Evolutionary conservation across 64 coral and sea anemone genomes (phyloP).

Genomic region (Porites australiensis): DNA sequence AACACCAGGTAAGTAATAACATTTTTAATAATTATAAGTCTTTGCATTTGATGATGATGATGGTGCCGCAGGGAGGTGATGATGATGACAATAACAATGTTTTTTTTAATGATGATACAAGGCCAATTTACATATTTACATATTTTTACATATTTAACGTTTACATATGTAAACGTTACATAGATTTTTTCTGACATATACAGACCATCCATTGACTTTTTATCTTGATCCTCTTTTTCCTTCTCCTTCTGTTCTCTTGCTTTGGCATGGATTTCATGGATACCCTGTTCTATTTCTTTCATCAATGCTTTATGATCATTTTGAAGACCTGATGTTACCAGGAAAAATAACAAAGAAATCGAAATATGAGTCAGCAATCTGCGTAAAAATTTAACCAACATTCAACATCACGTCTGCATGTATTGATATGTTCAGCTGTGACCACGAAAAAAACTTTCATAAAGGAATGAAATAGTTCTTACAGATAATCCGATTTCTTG

Average conservation of each 20-base stretch:
- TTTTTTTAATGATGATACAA: too few relatives aligned
- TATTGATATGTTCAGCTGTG: not conserved
- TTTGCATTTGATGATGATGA: too few relatives aligned
- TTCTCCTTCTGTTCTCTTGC: conserved; percentile 73
- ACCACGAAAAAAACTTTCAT: not conserved
- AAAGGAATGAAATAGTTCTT: conserved; percentile 29
- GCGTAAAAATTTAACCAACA: too few relatives aligned
- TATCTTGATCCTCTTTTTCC: conserved; percentile 39
- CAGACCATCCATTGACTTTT: conserved; percentile 60
- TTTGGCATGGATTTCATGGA: conserved; percentile 84
- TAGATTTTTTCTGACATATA: not conserved
- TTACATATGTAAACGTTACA: too few relatives aligned
- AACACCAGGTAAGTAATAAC: not conserved
- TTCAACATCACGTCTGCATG: too few relatives aligned
- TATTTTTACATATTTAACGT: too few relatives aligned
- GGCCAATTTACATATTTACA: too few relatives aligned
- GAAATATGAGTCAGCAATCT: conserved; percentile 33
- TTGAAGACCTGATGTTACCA: conserved; percentile 73
- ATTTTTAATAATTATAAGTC: too few relatives aligned
- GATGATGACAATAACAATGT: too few relatives aligned
- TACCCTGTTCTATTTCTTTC: conserved; percentile 95
- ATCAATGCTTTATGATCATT: conserved; percentile 98
- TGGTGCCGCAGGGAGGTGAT: too few relatives aligned
- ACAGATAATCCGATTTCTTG: conserved; percentile 99
- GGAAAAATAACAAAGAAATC: not conserved